These are phyloP conservation scores for Drosophila sproati DNA, from an alignment of 1,140 invertebrate genomes.

Conservation along the genomic window DNA sequence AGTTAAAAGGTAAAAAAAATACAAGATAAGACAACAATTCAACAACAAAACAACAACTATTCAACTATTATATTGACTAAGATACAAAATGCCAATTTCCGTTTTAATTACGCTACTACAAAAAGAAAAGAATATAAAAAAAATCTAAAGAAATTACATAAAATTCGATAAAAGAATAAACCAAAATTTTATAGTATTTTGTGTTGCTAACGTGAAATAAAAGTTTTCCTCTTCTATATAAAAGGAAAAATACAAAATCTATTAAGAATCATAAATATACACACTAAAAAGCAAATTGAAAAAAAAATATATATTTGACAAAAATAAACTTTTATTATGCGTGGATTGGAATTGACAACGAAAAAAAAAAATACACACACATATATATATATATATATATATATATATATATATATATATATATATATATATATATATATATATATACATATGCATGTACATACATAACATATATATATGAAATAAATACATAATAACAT, in stretches of 20 bases:
- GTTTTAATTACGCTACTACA: not conserved
- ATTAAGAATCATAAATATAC: constrained; percentile 21
- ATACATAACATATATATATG: constrained; percentile 46
- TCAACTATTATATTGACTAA: not conserved
- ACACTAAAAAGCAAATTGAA: constrained; percentile 18
- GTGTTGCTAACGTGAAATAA: constrained; percentile 30
- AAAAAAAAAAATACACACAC: constrained; percentile 43
- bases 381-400: constrained; percentile 38
- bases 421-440: too few relatives aligned
- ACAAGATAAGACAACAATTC: constrained; percentile 1
- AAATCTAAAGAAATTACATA: constrained; percentile 36
- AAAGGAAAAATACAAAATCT: constrained; percentile 20
- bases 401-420: too few relatives aligned
- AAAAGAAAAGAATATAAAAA: constrained; percentile 39
- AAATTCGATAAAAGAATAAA: constrained; percentile 23
- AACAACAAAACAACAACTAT: constrained; percentile 47
- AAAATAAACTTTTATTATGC: constrained; percentile 80
- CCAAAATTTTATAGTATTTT: constrained; percentile 10
- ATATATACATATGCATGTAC: too few relatives aligned
- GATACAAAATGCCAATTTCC: constrained; percentile 31
- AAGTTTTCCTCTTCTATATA: constrained; percentile 17
- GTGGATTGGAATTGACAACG: constrained; percentile 60
- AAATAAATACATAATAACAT: constrained; percentile 49
- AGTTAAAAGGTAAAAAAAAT: constrained; percentile 33
- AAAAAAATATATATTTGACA: constrained; percentile 62